Evolutionary conservation across 2,888 invertebrate genomes (phyloP).

Genomic region (Matsumyia berberina): DNA sequence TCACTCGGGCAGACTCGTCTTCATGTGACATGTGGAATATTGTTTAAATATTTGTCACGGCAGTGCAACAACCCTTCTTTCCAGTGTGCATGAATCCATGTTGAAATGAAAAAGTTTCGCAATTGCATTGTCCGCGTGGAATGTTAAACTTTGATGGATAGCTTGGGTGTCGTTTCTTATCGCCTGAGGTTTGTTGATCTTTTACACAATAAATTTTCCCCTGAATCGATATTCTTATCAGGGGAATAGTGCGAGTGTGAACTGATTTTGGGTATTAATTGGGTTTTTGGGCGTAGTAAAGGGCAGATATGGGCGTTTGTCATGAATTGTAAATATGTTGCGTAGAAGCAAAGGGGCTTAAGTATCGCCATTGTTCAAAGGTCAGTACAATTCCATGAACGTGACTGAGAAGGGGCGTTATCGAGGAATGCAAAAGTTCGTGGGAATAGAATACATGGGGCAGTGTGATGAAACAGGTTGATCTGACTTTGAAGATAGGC

Average conservation of each 20-base stretch:
- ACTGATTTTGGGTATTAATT: conserved; percentile 31
- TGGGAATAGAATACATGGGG: background rate
- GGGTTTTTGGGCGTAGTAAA: conserved; percentile 21
- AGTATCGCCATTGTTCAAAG: conserved; percentile 38
- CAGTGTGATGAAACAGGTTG: background rate
- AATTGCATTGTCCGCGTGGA: conserved; percentile 18
- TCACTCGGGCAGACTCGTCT: conserved; percentile 32
- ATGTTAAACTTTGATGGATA: conserved; percentile 29
- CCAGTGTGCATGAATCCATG: background rate
- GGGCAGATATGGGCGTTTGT: background rate
- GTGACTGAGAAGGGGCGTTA: conserved; percentile 1
- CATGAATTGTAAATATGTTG: conserved; percentile 11
- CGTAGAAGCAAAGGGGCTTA: conserved; percentile 43
- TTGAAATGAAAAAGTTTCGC: conserved; percentile 34
- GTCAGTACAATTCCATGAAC: conserved; percentile 45
- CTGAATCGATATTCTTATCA: conserved; percentile 41
- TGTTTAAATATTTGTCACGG: conserved; percentile 44
- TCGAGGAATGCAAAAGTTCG: background rate
- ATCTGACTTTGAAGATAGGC: background rate
- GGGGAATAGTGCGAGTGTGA: background rate
- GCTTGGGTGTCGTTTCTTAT: conserved; percentile 56
- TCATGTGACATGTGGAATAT: conserved; percentile 5
- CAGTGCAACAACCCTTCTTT: conserved; percentile 43
- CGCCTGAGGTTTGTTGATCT: conserved; percentile 17
- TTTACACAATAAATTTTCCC: conserved; percentile 13